Conservation (phyloP, 2,797 vertebrate genomes). For the Gobionotothen gibberifrons region DNA sequence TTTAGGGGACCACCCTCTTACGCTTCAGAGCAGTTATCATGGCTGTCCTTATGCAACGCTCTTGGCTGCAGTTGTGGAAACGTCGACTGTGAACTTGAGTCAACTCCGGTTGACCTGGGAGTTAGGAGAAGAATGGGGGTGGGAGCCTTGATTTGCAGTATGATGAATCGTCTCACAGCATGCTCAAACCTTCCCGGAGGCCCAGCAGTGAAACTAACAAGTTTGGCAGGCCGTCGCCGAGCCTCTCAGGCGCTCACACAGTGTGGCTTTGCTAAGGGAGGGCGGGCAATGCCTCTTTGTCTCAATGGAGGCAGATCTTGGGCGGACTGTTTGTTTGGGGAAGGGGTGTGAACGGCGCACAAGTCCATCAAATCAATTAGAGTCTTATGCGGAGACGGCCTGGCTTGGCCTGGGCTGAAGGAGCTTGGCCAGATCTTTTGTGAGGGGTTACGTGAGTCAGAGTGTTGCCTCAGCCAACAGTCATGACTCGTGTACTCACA, state of each 20-base stretch:
- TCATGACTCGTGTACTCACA: slow-evolving; percentile 68
- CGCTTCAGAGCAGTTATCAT: background rate
- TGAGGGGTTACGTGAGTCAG: slow-evolving; percentile 75
- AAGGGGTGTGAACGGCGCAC: slow-evolving; percentile 66
- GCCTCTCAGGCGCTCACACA: slow-evolving; percentile 29
- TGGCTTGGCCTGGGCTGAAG: slow-evolving; percentile 67
- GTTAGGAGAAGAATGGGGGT: slow-evolving; percentile 10
- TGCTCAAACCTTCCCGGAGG: slow-evolving; percentile 58
- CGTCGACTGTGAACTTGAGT: slow-evolving; percentile 38
- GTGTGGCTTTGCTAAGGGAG: slow-evolving; percentile 22
- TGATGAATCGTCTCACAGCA: slow-evolving; percentile 39
- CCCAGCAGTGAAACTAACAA: slow-evolving; percentile 58
- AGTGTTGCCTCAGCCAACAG: slow-evolving; percentile 67
- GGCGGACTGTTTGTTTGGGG: slow-evolving; percentile 71
- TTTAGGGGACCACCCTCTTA: slow-evolving; percentile 11
- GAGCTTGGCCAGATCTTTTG: slow-evolving; percentile 64
- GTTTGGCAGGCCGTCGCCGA: slow-evolving; percentile 57
- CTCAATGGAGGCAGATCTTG: slow-evolving; percentile 57
- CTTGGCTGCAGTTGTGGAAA: background rate
- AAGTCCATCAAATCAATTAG: slow-evolving; percentile 79
- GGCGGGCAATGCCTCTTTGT: slow-evolving; percentile 49
- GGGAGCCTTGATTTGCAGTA: slow-evolving; percentile 13
- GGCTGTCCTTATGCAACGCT: background rate
- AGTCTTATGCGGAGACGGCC: slow-evolving; percentile 57
- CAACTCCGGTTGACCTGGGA: slow-evolving; percentile 54